Percentiles rank a stretch among this genome's conserved stretches.
These are phyloP conservation scores for Guaruba guarouba DNA, from an alignment of 2,113 vertebrate species.

Conservation along the genomic window DNA sequence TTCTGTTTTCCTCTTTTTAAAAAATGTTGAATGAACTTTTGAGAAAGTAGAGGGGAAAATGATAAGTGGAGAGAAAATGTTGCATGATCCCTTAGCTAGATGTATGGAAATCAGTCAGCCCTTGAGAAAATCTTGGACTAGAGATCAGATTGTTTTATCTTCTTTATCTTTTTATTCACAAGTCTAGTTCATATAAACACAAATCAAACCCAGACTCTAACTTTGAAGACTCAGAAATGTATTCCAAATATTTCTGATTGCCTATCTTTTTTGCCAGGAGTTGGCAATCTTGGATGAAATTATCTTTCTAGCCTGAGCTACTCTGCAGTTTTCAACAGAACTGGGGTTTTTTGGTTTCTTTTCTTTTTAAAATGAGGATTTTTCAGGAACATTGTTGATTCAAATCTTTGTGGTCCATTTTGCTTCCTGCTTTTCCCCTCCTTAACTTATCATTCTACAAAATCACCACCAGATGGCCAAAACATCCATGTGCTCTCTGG, in stretches of 20 bases:
- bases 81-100: background rate
- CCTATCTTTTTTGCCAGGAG: background rate
- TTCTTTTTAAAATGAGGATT: background rate
- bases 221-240: background rate
- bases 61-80: background rate
- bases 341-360: background rate
- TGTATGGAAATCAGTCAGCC: background rate
- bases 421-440: background rate
- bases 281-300: background rate
- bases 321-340: background rate
- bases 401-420: background rate
- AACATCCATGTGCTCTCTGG: background rate
- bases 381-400: background rate
- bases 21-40: background rate
- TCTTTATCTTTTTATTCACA: slow-evolving; percentile 4
- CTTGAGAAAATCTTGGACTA: background rate
- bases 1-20: background rate
- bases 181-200: background rate
- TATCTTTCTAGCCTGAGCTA: background rate
- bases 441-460: background rate
- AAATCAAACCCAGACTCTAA: background rate
- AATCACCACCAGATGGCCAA: background rate
- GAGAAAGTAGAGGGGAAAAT: background rate
- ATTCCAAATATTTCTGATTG: slow-evolving; percentile 8
- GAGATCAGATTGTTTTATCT: background rate